Evolutionary conservation across 2,797 vertebrate genomes (phyloP), one percentile per base, ranked within the genome.

Genomic region (Platyrinchus mystaceus): DNA sequence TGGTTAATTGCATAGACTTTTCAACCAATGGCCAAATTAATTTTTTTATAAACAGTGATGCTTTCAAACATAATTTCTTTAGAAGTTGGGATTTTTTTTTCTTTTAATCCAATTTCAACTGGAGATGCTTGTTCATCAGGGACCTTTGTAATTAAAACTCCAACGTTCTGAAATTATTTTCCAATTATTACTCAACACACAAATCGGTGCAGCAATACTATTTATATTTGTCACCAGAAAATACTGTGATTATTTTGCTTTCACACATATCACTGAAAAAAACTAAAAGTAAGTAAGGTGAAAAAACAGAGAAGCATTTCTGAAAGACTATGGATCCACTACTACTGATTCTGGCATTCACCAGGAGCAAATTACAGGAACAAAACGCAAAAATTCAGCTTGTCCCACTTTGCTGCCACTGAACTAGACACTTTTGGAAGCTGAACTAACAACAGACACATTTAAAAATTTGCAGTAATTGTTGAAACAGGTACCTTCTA

Each of bases 111-210:
- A 91, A 18, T 23, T 91, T 85, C 32, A 86, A 90, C 27, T 64
- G 43, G 30, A 93, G 63, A 43, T 68, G 56, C 67, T 88, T 68
- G 83, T 84, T 80, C 70, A 82, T 49, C 30, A 41, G 55, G 59
- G 63, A 94, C 34, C 17, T 79, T 95, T 91, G 87, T 68, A 90
- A 94, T 87, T 82, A 84, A 77, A 80, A 78, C 39, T 70, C 34
- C 74, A 95, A 89, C 18, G 81, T 68, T 18, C 63, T 74, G 56
- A 90, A 94, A 93, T 91, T 89, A 80, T 95, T 91, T 93, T 87
- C 59, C 59, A 93, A 23, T 95, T 93, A 77, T 71, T 94, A 80
- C 56, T 81, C 67, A 88, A 74, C 13, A 49, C 52, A 94, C 24
- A 30, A 73, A 39, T 67, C 0, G 3, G 50, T 84, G 56, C 21